Conservation (phyloP, 2,888 invertebrate species). For the Callimorpha dominula region DNA sequence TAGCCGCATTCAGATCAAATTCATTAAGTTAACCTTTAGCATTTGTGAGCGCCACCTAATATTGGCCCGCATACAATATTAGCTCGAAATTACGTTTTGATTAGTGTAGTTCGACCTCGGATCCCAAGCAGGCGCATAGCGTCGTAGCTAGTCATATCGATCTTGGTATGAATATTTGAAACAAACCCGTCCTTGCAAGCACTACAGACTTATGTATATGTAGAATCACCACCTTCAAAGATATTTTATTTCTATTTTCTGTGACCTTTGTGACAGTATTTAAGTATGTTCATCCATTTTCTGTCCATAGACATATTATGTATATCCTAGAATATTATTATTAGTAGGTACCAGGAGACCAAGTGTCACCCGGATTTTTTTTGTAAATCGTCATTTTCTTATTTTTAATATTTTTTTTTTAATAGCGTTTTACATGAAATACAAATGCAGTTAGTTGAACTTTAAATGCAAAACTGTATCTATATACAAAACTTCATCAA, state of each 20-base stretch:
- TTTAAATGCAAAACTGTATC: too few species aligned
- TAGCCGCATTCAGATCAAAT: constrained; percentile 46
- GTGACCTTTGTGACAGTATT: neutral
- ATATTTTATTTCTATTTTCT: neutral
- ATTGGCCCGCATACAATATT: constrained; percentile 71
- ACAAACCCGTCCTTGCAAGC: constrained; percentile 75
- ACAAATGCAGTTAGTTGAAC: too few species aligned
- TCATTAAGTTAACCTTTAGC: constrained; percentile 61
- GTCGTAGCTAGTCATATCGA: constrained; percentile 76
- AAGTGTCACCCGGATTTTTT: too few species aligned
- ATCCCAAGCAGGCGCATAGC: constrained; percentile 69
- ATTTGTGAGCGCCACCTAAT: constrained; percentile 42
- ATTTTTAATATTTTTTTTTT: too few species aligned
- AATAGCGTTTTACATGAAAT: too few species aligned
- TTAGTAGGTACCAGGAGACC: too few species aligned
- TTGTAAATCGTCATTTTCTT: too few species aligned
- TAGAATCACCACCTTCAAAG: constrained; percentile 19
- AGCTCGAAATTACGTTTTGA: constrained; percentile 78
- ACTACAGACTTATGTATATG: constrained; percentile 57
- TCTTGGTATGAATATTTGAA: constrained; percentile 84
- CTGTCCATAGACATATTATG: too few species aligned
- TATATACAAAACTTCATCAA: too few species aligned
- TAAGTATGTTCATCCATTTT: too few species aligned
- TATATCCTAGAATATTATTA: too few species aligned
- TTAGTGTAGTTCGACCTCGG: constrained; percentile 75